Conservation (phyloP, 2,888 invertebrate species). For the Helobdella robusta region DNA sequence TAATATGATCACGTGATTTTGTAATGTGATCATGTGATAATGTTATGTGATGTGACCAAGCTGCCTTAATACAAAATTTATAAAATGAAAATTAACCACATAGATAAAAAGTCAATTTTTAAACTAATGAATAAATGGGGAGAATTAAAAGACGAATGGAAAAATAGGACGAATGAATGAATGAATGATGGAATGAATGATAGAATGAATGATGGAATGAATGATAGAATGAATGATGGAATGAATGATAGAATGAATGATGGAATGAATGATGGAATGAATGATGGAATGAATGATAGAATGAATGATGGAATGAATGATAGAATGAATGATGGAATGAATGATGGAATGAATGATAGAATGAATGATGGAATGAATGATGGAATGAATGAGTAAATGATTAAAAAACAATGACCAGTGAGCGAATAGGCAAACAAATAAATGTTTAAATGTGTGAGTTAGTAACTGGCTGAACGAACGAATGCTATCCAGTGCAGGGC, state of each 20-base stretch:
- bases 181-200: not conserved
- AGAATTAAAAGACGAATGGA: not conserved
- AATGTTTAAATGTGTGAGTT: too few relatives aligned
- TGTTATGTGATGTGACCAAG: too few relatives aligned
- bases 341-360: not conserved
- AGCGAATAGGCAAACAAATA: not conserved
- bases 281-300: not conserved
- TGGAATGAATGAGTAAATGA: not conserved
- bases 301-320: not conserved
- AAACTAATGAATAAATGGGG: slow-evolving; percentile 2
- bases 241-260: not conserved
- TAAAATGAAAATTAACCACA: too few relatives aligned
- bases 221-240: not conserved
- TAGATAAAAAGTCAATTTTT: too few relatives aligned
- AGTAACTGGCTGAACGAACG: too few relatives aligned
- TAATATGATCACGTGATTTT: too few relatives aligned
- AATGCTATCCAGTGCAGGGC: too few relatives aligned
- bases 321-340: not conserved
- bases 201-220: not conserved
- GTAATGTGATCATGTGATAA: too few relatives aligned
- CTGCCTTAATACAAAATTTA: too few relatives aligned
- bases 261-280: not conserved
- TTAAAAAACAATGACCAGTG: not conserved
- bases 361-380: not conserved
- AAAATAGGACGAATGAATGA: not conserved